A percentile compares a stretch with the other conserved stretches of the same genome.
These are phyloP conservation scores for Vandiemenella viatica DNA, from an alignment of 2,888 invertebrate species.

Conservation along the genomic window DNA sequence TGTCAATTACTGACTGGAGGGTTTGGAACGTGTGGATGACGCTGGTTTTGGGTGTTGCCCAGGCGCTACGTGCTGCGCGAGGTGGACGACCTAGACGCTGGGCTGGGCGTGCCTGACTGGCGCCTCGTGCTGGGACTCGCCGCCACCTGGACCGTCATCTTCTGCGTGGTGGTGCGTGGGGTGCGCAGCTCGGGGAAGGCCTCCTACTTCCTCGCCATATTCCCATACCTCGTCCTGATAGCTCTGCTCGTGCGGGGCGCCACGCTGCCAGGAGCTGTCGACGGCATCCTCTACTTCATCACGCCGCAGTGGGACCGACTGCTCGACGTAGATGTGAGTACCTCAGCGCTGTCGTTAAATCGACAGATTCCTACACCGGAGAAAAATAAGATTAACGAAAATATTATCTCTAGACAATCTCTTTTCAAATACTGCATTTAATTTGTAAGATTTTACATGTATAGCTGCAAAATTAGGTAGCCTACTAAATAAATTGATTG, in stretches of 20 bases:
- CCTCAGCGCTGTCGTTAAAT: no score
- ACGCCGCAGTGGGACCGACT: constrained; percentile 65
- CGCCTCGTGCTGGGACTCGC: constrained; percentile 49
- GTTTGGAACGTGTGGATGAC: no score
- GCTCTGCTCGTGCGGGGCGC: constrained; percentile 48
- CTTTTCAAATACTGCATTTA: no score
- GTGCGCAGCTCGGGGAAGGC: constrained; percentile 68
- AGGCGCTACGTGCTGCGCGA: constrained; percentile 39
- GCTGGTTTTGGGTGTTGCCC: no score
- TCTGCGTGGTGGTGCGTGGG: constrained; percentile 51
- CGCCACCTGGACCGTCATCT: constrained; percentile 51
- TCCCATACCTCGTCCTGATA: constrained; percentile 66
- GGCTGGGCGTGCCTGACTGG: constrained; percentile 43
- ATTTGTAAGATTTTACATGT: no score
- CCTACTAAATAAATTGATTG: no score
- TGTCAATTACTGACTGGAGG: no score
- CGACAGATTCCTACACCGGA: no score
- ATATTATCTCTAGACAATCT: no score
- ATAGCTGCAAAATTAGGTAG: no score
- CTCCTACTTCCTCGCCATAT: constrained; percentile 75
- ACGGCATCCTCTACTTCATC: constrained; percentile 64
- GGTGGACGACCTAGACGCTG: constrained; percentile 31
- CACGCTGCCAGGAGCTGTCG: constrained; percentile 46
- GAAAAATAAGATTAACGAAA: no score
- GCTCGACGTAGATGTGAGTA: constrained; percentile 44